Conservation (phyloP, 2,797 vertebrate genomes). For the Chaetophractus vellerosus region DNA sequence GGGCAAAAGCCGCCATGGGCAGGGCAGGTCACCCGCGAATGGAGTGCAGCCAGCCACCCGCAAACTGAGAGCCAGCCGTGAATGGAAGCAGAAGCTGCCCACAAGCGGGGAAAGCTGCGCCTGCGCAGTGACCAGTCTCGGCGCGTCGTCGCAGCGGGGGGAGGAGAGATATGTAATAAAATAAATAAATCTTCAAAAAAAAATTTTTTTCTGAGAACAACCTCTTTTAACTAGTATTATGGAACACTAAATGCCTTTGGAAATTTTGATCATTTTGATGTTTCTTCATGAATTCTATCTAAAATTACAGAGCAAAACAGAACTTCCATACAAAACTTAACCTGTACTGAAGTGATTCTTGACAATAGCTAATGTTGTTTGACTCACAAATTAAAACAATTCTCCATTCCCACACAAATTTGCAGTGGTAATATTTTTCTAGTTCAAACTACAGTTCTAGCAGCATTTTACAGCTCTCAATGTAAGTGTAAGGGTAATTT, state of each 20-base stretch:
- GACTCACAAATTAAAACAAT: not conserved
- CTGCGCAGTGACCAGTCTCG: no score
- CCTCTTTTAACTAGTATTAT: not conserved
- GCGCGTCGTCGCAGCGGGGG: no score
- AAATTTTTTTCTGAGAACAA: conserved; percentile 3
- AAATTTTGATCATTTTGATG: conserved; percentile 39
- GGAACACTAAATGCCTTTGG: not conserved
- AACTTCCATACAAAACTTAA: not conserved
- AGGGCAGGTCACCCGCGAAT: no score
- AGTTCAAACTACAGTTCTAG: not conserved
- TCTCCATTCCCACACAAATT: not conserved
- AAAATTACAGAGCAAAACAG: not conserved
- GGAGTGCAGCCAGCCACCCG: no score
- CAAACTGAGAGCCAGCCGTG: no score
- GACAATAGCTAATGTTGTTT: not conserved
- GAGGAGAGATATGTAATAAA: no score
- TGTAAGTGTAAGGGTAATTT: not conserved
- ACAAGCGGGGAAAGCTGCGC: no score
- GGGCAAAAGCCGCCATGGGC: no score
- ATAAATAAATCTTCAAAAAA: no score
- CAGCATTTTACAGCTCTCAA: not conserved
- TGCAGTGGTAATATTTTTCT: not conserved
- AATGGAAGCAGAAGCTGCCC: no score
- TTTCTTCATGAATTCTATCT: not conserved
- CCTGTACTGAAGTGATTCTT: not conserved